phyloP scores from a whole-genome alignment of 2,113 vertebrate genomes.

The Lycocorax pyrrhopterus region DNA sequence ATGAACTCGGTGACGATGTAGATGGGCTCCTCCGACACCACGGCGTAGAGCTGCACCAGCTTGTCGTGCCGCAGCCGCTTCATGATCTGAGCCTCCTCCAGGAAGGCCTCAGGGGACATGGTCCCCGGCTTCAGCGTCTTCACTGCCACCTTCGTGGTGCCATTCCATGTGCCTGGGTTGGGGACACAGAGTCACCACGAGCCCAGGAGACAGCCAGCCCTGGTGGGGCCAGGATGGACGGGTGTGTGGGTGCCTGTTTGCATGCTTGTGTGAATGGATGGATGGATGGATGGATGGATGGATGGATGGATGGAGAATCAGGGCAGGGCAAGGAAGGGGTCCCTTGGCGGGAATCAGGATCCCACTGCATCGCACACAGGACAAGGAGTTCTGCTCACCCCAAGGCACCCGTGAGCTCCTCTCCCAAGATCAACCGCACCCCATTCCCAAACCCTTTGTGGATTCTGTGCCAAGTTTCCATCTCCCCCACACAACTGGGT shows the following conservation, averaged over 20 bases:
- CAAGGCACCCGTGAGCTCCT: not conserved
- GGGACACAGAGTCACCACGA: not conserved
- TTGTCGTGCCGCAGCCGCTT: slow-evolving; percentile 95
- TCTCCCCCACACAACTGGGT: not conserved
- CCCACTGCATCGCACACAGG: not conserved
- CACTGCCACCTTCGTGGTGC: slow-evolving; percentile 94
- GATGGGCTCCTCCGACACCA: slow-evolving; percentile 96
- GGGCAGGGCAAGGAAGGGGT: not conserved
- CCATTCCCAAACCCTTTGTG: not conserved
- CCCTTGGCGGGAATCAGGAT: accelerated
- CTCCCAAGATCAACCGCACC: not conserved
- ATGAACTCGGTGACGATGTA: slow-evolving; percentile 98
- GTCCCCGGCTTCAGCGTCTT: slow-evolving; percentile 96
- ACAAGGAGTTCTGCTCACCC: not conserved
- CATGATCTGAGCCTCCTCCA: slow-evolving; percentile 99
- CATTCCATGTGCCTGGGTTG: slow-evolving; percentile 89
- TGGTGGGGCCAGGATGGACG: not conserved
- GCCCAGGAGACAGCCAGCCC: not conserved
- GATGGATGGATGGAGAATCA: not conserved
- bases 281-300: not conserved
- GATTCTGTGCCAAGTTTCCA: not conserved
- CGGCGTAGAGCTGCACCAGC: slow-evolving; percentile 95
- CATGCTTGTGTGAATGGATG: not conserved
- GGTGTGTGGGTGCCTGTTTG: not conserved
- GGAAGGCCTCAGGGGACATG: slow-evolving; percentile 96